These are phyloP conservation scores for Sandelia bainsii DNA, from an alignment of 2,797 vertebrate species.

Conservation along the genomic window DNA sequence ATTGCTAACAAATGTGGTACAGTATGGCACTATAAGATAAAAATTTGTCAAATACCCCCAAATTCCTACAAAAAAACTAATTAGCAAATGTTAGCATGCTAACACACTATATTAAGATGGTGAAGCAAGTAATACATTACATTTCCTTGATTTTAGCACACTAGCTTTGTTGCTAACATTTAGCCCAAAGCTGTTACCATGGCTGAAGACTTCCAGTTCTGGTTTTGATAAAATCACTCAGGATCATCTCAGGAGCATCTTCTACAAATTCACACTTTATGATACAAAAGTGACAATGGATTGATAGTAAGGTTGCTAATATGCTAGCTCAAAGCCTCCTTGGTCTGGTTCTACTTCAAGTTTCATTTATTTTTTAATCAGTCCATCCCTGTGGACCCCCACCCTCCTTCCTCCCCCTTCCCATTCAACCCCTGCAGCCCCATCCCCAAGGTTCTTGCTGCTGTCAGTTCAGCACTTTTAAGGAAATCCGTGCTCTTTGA, in stretches of 20 bases:
- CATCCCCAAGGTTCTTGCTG: conserved; percentile 89
- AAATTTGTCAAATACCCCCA: too few species aligned
- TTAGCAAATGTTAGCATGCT: too few species aligned
- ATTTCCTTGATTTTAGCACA: too few species aligned
- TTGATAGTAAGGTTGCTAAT: not conserved
- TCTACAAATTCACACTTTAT: not conserved
- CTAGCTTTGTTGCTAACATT: too few species aligned
- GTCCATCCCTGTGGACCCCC: conserved; percentile 89
- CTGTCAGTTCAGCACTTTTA: conserved; percentile 96
- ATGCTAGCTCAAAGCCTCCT: conserved; percentile 20
- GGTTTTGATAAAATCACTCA: too few species aligned
- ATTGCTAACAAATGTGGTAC: not conserved
- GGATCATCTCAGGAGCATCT: too few species aligned
- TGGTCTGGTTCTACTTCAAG: conserved; percentile 82
- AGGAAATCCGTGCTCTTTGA: conserved; percentile 94
- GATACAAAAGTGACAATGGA: not conserved
- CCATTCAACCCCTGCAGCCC: conserved; percentile 80
- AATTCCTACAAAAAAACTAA: not conserved
- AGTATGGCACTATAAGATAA: too few species aligned
- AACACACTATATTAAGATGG: not conserved
- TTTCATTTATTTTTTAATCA: conserved; percentile 90
- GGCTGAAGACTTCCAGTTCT: not conserved
- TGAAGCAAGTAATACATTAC: not conserved
- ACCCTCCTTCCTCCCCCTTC: conserved; percentile 86
- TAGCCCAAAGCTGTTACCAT: not conserved